Conservation (phyloP, 1,140 invertebrate species). For the Lepidurus packardi region DNA sequence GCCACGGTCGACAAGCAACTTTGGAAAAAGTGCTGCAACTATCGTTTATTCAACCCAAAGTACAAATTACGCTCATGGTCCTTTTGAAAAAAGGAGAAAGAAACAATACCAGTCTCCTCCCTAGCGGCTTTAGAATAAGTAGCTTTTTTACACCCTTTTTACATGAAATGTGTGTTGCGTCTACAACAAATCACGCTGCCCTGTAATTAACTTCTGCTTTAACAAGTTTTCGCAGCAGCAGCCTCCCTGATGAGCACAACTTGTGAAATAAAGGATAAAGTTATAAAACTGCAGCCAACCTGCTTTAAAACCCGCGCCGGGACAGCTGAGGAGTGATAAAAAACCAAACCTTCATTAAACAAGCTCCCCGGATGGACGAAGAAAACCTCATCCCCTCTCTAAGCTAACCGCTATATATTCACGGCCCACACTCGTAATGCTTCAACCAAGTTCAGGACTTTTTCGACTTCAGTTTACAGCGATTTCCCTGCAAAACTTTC, state of each 20-base stretch:
- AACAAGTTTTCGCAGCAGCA: slow-evolving; percentile 10
- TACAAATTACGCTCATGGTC: too few relatives aligned
- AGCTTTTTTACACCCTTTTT: not conserved
- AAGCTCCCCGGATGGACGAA: not conserved
- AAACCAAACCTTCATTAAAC: not conserved
- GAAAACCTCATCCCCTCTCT: not conserved
- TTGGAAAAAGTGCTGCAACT: too few relatives aligned
- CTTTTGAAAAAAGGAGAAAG: too few relatives aligned
- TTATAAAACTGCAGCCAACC: slow-evolving; percentile 10
- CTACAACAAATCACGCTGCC: not conserved
- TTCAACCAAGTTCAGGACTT: too few relatives aligned
- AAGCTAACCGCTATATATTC: too few relatives aligned
- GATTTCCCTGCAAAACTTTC: too few relatives aligned
- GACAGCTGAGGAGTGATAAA: not conserved
- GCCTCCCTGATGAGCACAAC: slow-evolving; percentile 17
- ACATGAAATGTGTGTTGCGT: not conserved
- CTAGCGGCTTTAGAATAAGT: not conserved
- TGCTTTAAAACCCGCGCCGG: not conserved
- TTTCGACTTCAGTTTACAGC: too few relatives aligned
- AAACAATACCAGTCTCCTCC: too few relatives aligned
- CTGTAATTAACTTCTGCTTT: slow-evolving; percentile 6
- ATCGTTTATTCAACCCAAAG: too few relatives aligned
- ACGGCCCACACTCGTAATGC: too few relatives aligned
- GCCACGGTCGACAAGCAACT: too few relatives aligned
- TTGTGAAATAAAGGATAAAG: not conserved